Evolutionary conservation across 2,888 invertebrate species (phyloP).

Genomic region (Mesoligia furuncula): DNA sequence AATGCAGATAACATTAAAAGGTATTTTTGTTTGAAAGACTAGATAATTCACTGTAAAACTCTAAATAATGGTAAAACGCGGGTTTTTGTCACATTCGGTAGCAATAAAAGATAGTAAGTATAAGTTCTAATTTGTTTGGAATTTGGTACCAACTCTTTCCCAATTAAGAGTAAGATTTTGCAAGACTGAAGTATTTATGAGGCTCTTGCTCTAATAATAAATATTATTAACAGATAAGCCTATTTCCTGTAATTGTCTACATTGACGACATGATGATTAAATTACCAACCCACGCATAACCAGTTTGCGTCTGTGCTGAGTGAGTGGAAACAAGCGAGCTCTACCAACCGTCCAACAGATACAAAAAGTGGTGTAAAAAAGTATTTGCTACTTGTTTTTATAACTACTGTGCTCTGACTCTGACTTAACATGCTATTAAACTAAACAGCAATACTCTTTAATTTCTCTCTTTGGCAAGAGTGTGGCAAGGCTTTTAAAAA

Average conservation of each 20-base stretch:
- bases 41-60: conserved; percentile 6
- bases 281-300: conserved; percentile 2
- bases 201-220: background rate
- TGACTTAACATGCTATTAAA: background rate
- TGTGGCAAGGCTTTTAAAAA: background rate
- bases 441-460: background rate
- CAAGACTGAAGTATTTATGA: background rate
- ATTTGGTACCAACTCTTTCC: background rate
- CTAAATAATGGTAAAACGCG: background rate
- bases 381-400: conserved; percentile 10
- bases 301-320: background rate
- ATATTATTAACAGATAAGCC: background rate
- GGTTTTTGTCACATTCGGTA: background rate
- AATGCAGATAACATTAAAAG: conserved; percentile 48
- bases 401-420: background rate
- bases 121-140: background rate
- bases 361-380: conserved; percentile 36
- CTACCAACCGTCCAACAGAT: background rate
- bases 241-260: background rate
- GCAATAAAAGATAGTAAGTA: background rate
- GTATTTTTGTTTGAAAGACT: conserved; percentile 15
- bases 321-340: background rate
- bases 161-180: background rate
- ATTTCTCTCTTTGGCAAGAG: background rate
- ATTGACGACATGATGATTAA: background rate